Percentiles rank a stretch among this genome's conserved stretches.
Evolutionary conservation across 2,113 vertebrate genomes (phyloP).

Genomic region (Mirounga angustirostris): DNA sequence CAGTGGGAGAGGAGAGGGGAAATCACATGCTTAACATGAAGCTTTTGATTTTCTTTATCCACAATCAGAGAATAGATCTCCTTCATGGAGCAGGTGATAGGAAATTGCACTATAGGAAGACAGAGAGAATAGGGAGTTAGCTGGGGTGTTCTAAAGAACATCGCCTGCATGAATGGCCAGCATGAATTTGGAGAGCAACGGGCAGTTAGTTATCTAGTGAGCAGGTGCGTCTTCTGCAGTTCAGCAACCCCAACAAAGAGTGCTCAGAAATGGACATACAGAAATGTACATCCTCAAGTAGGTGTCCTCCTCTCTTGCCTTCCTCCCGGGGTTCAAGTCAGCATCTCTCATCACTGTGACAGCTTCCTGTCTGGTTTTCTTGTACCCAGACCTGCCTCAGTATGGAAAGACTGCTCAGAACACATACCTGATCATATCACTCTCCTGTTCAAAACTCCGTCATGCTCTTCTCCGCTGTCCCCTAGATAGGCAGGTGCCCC

Average conservation of each 20-base stretch:
- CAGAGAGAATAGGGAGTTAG: neutral
- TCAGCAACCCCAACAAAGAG: neutral
- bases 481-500: neutral
- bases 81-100: neutral
- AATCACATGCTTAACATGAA: neutral
- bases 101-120: neutral
- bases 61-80: neutral
- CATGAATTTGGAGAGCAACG: neutral
- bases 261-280: neutral
- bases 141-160: neutral
- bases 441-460: neutral
- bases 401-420: neutral
- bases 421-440: neutral
- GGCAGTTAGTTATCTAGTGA: neutral
- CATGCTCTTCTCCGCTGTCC: neutral
- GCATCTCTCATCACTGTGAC: neutral
- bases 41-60: conserved; percentile 3
- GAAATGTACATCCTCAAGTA: neutral
- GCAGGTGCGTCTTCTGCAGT: neutral
- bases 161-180: neutral
- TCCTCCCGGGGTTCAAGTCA: neutral
- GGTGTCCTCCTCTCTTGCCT: neutral
- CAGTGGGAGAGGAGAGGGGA: neutral
- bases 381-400: neutral
- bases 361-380: neutral